A percentile compares a stretch with the other conserved stretches of the same genome.
These are phyloP conservation scores for Thamnaconus septentrionalis DNA, from an alignment of 2,113 vertebrate genomes.

Conservation along the genomic window DNA sequence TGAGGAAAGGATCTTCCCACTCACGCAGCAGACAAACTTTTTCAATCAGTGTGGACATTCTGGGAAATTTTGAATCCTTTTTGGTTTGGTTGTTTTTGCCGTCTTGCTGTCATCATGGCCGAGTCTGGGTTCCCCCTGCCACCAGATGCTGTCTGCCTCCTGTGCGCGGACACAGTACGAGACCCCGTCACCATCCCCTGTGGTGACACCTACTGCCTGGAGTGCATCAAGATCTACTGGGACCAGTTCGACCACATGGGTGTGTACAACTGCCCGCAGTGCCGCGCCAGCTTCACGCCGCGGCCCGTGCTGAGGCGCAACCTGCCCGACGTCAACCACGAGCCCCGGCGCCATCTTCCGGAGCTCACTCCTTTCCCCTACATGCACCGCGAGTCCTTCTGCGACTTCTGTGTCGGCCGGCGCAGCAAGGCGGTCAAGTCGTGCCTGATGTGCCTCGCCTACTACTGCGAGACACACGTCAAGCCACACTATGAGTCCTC, in stretches of 20 bases:
- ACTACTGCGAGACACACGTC: constrained; percentile 82
- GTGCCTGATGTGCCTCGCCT: constrained; percentile 76
- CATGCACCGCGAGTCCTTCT: constrained; percentile 67
- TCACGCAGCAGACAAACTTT: background rate
- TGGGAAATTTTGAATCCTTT: no score
- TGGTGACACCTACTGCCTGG: constrained; percentile 77
- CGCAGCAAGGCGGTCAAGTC: constrained; percentile 77
- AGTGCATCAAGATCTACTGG: constrained; percentile 81
- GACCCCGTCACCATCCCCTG: constrained; percentile 78
- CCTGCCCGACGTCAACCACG: constrained; percentile 54
- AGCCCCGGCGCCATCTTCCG: constrained; percentile 42
- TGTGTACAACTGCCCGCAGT: constrained; percentile 77
- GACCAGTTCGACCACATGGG: constrained; percentile 79
- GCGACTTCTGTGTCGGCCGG: constrained; percentile 78
- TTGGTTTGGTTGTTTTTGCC: no score
- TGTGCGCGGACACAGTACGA: constrained; percentile 62
- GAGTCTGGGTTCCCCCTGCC: constrained; percentile 63
- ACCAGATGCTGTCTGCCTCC: constrained; percentile 63
- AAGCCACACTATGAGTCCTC: constrained; percentile 80
- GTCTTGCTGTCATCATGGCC: constrained; percentile 54
- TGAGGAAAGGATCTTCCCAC: background rate
- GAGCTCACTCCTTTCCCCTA: constrained; percentile 58
- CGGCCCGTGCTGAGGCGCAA: constrained; percentile 68
- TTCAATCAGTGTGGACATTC: background rate
- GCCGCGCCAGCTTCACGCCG: constrained; percentile 75